Evolutionary conservation across 2,113 vertebrate genomes (phyloP).

Genomic region (Plestiodon gilberti): DNA sequence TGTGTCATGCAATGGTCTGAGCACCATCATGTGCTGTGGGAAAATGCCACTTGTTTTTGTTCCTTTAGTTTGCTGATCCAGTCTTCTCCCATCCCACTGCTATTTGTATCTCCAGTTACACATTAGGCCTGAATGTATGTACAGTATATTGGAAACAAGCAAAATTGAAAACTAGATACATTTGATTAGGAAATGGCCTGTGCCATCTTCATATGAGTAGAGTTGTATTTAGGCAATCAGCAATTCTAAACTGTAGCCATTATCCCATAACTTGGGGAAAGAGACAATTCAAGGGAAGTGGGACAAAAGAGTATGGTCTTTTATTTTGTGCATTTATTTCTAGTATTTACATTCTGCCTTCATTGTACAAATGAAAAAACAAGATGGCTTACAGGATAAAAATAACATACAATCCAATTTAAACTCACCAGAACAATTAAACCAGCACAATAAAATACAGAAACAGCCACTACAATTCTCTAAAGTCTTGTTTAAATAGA

Average conservation of each 20-base stretch:
- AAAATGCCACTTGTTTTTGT: not conserved
- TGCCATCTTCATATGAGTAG: not conserved
- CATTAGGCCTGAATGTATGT: not conserved
- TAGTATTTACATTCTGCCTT: slow-evolving; percentile 6
- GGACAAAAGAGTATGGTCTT: not conserved
- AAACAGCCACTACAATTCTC: slow-evolving; percentile 26
- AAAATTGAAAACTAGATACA: not conserved
- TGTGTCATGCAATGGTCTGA: slow-evolving; percentile 15
- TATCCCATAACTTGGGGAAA: not conserved
- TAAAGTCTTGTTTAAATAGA: slow-evolving; percentile 23
- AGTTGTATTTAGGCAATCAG: not conserved
- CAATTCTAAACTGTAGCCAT: not conserved
- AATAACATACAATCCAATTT: slow-evolving; percentile 25
- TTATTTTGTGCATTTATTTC: slow-evolving; percentile 6
- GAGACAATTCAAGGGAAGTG: not conserved
- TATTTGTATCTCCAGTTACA: slow-evolving; percentile 5
- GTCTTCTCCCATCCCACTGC: not conserved
- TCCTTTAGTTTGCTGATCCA: rapidly evolving
- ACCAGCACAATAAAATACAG: slow-evolving; percentile 29
- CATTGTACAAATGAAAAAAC: not conserved
- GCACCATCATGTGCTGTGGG: not conserved
- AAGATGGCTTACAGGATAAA: slow-evolving; percentile 32
- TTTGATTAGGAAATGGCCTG: not conserved
- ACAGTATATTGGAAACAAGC: not conserved
- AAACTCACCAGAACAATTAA: slow-evolving; percentile 32